phyloP scores from a whole-genome alignment of 2,113 vertebrate genomes.

The Chloropsis hardwickii region DNA sequence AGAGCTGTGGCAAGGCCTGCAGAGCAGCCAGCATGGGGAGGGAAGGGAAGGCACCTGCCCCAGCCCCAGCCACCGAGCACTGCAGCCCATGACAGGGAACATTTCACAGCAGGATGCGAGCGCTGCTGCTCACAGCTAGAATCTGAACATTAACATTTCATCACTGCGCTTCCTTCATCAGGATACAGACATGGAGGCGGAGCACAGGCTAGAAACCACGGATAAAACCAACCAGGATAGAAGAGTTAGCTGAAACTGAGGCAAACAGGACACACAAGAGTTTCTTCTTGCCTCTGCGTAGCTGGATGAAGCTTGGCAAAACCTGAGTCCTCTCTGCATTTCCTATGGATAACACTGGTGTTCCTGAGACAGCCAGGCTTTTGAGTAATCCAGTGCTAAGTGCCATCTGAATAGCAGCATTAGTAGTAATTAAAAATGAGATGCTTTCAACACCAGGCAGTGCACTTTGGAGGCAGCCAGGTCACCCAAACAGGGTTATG shows the following conservation, averaged over 20 bases:
- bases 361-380: not conserved
- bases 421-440: not conserved
- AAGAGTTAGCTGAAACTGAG: not conserved
- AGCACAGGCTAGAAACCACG: not conserved
- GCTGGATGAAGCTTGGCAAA: not conserved
- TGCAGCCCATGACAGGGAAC: not conserved
- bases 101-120: not conserved
- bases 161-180: not conserved
- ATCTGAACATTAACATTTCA: not conserved
- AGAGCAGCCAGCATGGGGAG: accelerated
- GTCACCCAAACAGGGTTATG: not conserved
- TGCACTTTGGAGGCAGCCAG: not conserved
- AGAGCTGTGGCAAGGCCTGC: not conserved
- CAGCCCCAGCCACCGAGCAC: not conserved
- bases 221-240: not conserved
- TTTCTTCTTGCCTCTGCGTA: not conserved
- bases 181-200: not conserved
- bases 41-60: not conserved
- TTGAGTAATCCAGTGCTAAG: not conserved
- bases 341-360: not conserved
- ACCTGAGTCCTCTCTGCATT: not conserved
- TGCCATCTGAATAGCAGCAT: not conserved
- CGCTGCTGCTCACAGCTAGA: not conserved
- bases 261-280: not conserved
- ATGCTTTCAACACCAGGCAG: not conserved